phyloP scores from a whole-genome alignment of 2,797 vertebrate species.

The Liasis olivaceus region DNA sequence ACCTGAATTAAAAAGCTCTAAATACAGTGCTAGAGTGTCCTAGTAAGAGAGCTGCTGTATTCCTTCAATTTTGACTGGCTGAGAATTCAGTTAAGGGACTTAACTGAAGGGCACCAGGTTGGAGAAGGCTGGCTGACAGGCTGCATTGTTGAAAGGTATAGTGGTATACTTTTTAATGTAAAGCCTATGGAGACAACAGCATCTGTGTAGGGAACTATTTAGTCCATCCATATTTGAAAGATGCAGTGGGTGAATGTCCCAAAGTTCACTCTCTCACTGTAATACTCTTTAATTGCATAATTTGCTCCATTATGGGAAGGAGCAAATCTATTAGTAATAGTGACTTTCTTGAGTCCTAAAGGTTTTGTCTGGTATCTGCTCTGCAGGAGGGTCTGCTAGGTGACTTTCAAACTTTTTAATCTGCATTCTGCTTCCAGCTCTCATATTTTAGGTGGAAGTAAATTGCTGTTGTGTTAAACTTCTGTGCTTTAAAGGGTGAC shows the following conservation, averaged over 20 bases:
- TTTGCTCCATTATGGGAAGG: not conserved
- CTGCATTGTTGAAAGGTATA: not conserved
- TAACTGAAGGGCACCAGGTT: not conserved
- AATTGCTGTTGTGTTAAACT: not conserved
- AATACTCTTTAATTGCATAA: not conserved
- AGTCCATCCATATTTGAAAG: not conserved
- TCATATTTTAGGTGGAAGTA: not conserved
- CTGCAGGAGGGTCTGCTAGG: not conserved
- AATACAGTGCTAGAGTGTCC: too few relatives aligned
- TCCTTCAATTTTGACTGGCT: too few relatives aligned
- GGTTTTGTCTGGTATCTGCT: not conserved
- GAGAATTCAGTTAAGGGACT: too few relatives aligned
- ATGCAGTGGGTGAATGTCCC: not conserved
- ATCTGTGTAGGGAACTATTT: not conserved
- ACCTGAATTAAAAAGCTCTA: too few relatives aligned
- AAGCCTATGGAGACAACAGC: not conserved
- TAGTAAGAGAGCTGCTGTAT: too few relatives aligned
- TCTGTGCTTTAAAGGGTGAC: not conserved
- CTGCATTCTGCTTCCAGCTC: not conserved
- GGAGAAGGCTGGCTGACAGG: not conserved
- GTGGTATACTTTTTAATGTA: not conserved
- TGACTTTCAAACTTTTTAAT: not conserved
- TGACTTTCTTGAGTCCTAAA: not conserved
- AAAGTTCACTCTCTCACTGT: too few relatives aligned
- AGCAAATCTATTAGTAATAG: not conserved